Conservation (phyloP, 2,888 invertebrate species). For the Dynastes maya region DNA sequence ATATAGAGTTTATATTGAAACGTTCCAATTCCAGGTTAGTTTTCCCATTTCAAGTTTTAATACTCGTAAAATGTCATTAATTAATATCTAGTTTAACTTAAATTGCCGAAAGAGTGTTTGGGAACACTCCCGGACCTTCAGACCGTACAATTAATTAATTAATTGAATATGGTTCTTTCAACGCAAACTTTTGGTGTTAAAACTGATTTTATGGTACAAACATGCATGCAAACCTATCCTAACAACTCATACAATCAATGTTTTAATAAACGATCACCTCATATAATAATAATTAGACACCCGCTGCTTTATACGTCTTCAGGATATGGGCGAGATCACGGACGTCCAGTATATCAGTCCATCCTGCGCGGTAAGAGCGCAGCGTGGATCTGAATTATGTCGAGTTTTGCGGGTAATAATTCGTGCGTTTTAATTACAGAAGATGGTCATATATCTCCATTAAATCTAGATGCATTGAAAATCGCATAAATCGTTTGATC, state of each 20-base stretch:
- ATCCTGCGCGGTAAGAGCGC: constrained; percentile 17
- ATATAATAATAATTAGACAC: constrained; percentile 54
- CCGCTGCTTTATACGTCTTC: constrained; percentile 54
- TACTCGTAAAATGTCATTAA: too few species aligned
- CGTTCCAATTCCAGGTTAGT: too few species aligned
- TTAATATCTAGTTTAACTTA: too few species aligned
- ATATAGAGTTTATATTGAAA: too few species aligned
- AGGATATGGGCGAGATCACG: not conserved
- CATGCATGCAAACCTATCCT: not conserved
- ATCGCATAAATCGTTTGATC: constrained; percentile 57
- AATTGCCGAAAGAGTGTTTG: too few species aligned
- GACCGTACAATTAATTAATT: too few species aligned
- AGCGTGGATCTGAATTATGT: constrained; percentile 55
- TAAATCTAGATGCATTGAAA: constrained; percentile 58
- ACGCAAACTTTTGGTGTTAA: not conserved
- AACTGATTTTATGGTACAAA: not conserved
- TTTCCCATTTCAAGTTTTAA: too few species aligned
- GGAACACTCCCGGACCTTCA: too few species aligned
- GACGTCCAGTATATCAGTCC: constrained; percentile 18
- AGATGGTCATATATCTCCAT: constrained; percentile 60
- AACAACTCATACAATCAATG: constrained; percentile 8
- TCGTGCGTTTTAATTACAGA: constrained; percentile 62
- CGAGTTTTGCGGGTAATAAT: constrained; percentile 62
- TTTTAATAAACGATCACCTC: constrained; percentile 24
- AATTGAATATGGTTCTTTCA: not conserved